These are phyloP conservation scores for Parnassius smintheus DNA, from an alignment of 2,888 invertebrate genomes.

Conservation along the genomic window DNA sequence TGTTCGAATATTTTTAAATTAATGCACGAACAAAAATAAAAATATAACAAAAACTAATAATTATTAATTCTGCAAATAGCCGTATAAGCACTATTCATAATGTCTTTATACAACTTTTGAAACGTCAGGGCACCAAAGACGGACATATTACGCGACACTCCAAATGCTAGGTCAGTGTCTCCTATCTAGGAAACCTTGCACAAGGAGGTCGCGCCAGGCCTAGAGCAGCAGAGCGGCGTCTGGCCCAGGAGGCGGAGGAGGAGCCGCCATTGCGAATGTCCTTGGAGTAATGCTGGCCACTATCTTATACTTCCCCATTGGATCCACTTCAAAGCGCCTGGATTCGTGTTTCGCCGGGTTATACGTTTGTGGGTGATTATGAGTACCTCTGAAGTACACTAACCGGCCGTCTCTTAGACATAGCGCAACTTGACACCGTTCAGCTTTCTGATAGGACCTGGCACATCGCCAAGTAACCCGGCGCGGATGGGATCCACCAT, in stretches of 20 bases:
- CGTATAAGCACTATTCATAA: slow-evolving; percentile 5
- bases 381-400: slow-evolving; percentile 71
- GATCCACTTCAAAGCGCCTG: slow-evolving; percentile 71
- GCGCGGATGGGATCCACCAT: slow-evolving; percentile 73
- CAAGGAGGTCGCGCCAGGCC: slow-evolving; percentile 80
- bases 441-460: slow-evolving; percentile 74
- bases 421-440: slow-evolving; percentile 73
- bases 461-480: slow-evolving; percentile 76
- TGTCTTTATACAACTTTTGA: slow-evolving; percentile 7
- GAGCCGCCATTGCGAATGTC: slow-evolving; percentile 43
- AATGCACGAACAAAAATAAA: neutral
- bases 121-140: slow-evolving; percentile 10
- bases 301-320: slow-evolving; percentile 77
- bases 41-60: neutral
- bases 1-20: neutral
- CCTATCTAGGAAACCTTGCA: slow-evolving; percentile 67
- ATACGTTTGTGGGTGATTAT: slow-evolving; percentile 73
- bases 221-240: slow-evolving; percentile 70
- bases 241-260: slow-evolving; percentile 57
- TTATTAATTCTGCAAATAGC: neutral
- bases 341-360: slow-evolving; percentile 73
- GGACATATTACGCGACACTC: slow-evolving; percentile 59
- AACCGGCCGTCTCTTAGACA: slow-evolving; percentile 73
- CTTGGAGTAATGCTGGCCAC: slow-evolving; percentile 55
- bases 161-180: slow-evolving; percentile 61